Base-by-base conservation (phyloP, 2,888 invertebrate species). In the Notocelia uddmanniana region DNA sequence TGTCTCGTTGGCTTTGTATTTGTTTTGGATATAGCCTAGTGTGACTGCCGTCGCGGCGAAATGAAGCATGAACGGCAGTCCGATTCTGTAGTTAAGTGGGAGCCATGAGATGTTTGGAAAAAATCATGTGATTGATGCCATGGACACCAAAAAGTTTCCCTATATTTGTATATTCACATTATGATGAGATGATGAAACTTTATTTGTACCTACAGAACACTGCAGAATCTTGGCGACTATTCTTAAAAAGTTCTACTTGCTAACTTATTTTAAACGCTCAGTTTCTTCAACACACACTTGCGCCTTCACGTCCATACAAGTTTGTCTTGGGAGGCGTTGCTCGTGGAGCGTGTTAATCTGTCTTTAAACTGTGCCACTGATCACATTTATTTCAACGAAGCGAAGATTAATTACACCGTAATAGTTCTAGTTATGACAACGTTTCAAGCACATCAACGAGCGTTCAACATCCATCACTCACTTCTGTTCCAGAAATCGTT, bases 381-480 rank as follows among this genome's bases (percentile, higher is more conserved):
- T 45, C 45, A 45, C 45, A 45, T 45, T 45, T 45, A 45, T 45
- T 45, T 45, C 41, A 13, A 45, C n/a, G 45, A 45, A n/a, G n/a
- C n/a, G 45, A 45, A 45, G n/a, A 45, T 45, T 45, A 45, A 45
- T 45, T 45, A 45, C 45, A 45, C 8, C 45, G 8, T 45, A n/a
- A 45, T 45, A 45, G 45, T 45, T 45, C 45, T 45, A n/a, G n/a
- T n/a, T n/a, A 45, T 45, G 45, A 45, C 15, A 45, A 45, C 45
- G 45, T 45, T 8, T 45, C 45, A 45, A 45, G 45, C n/a, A 45
- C 45, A 45, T 45, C n/a, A 45, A 45, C 45, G 45, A 45, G n/a
- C 45, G 45, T 45, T n/a, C n/a, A 45, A 45, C 11, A 41, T 45
- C 45, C 45, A 45, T 45, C 45, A 45, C 45, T 45, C 45, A 45